These are phyloP conservation scores for Falco cherrug DNA, from an alignment of 2,797 vertebrate species.

Conservation along the genomic window DNA sequence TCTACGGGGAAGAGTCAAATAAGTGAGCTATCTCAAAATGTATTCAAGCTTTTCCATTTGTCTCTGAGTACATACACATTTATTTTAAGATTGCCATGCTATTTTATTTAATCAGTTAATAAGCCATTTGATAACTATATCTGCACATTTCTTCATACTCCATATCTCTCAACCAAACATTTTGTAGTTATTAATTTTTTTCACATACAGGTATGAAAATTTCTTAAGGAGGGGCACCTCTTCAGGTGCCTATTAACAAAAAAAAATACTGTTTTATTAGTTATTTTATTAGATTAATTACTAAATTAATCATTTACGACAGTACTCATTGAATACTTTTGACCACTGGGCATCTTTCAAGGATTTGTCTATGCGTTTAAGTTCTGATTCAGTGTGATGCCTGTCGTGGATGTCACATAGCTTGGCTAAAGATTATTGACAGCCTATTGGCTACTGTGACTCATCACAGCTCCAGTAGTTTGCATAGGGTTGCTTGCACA, in stretches of 20 bases:
- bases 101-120: neutral
- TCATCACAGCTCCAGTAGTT: neutral
- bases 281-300: neutral
- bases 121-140: neutral
- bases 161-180: neutral
- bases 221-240: neutral
- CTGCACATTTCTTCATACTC: neutral
- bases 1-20: neutral
- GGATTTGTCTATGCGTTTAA: neutral
- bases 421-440: neutral
- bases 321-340: neutral
- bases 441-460: neutral
- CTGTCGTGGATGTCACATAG: neutral
- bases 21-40: neutral
- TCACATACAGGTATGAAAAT: neutral
- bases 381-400: neutral
- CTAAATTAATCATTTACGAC: neutral
- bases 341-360: neutral
- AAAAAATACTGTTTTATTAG: neutral
- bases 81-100: neutral
- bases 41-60: neutral
- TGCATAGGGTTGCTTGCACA: neutral
- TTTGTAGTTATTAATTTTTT: neutral
- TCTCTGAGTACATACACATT: neutral
- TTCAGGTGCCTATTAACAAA: neutral